phyloP scores from a whole-genome alignment of 2,113 vertebrate species.

The Zapornia atra region DNA sequence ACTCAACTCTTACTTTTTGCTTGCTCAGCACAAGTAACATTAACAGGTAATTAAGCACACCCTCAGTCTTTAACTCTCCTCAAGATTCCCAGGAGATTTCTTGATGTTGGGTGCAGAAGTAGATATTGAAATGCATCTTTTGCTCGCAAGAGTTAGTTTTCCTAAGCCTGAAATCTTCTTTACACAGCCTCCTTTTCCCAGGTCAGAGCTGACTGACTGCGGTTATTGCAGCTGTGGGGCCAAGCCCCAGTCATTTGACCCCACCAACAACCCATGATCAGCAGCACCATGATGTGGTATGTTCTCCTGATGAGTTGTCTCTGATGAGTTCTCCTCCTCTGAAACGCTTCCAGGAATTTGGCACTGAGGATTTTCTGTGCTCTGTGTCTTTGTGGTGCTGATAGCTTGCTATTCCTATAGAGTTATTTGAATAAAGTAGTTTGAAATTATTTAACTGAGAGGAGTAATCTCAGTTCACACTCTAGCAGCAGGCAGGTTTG shows the following conservation, averaged over 20 bases:
- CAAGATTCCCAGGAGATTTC: background rate
- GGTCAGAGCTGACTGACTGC: background rate
- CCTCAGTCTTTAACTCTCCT: background rate
- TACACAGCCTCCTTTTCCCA: background rate
- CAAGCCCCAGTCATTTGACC: background rate
- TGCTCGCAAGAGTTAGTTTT: background rate
- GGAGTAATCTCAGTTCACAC: background rate
- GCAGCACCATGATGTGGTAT: background rate
- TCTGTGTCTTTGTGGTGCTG: background rate
- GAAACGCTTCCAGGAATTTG: background rate
- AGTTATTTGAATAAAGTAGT: background rate
- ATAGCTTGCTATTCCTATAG: background rate
- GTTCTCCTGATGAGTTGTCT: too few species aligned
- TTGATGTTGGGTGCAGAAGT: background rate
- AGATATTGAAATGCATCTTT: background rate
- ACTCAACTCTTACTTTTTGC: background rate
- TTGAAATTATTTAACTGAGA: background rate
- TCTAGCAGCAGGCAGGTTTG: background rate
- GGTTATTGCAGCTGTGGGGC: too few species aligned
- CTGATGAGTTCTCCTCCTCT: background rate
- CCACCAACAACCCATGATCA: fast-evolving
- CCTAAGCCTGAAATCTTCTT: fast-evolving
- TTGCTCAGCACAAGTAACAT: background rate
- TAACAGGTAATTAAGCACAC: background rate
- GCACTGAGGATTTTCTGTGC: background rate